Conservation (phyloP, 2,113 vertebrate genomes). For the Rynchops niger region DNA sequence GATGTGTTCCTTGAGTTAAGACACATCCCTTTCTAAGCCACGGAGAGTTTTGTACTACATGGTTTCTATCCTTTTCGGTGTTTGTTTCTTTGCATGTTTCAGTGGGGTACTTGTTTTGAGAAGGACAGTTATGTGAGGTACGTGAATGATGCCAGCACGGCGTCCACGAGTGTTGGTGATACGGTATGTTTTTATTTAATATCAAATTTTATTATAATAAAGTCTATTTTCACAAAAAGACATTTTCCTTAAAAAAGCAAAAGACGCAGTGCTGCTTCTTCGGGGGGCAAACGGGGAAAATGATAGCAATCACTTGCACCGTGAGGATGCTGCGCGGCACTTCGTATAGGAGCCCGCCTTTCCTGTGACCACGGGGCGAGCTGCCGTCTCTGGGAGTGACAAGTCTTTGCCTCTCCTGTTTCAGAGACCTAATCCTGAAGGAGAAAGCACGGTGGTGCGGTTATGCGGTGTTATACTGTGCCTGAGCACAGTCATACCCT, state of each 20-base stretch:
- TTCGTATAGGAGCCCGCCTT: fast-evolving
- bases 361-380: fast-evolving
- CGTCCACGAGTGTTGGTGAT: background rate
- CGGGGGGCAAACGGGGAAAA: background rate
- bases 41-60: background rate
- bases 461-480: fast-evolving
- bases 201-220: constrained; percentile 82
- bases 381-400: too few relatives aligned
- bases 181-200: constrained; percentile 73
- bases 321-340: background rate
- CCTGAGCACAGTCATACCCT: background rate
- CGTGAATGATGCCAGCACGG: background rate
- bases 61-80: background rate
- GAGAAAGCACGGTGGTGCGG: fast-evolving
- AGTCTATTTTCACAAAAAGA: constrained; percentile 81
- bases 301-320: fast-evolving
- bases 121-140: background rate
- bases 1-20: background rate
- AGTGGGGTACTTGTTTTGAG: constrained; percentile 27
- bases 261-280: background rate
- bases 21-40: constrained; percentile 11
- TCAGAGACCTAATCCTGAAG: background rate
- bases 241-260: constrained; percentile 20
- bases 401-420: background rate
- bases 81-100: constrained; percentile 72